Evolutionary conservation across 1,140 invertebrate genomes (phyloP).

Genomic region (Papilio glaucus): DNA sequence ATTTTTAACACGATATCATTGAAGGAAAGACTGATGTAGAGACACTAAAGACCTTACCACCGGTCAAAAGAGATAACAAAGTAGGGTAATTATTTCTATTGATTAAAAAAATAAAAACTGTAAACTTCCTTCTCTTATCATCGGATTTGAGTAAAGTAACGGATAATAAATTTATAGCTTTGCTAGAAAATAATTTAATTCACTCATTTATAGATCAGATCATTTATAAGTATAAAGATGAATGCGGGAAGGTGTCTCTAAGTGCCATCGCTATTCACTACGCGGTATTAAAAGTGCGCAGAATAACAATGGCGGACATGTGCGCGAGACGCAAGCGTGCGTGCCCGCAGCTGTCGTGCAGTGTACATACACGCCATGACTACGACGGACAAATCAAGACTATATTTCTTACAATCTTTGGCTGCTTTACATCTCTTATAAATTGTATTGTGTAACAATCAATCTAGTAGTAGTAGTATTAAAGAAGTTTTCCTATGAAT

Average conservation of each 20-base stretch:
- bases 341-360: conserved; percentile 57
- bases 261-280: conserved; percentile 56
- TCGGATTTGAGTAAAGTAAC: too few relatives aligned
- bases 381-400: not conserved
- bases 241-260: conserved; percentile 42
- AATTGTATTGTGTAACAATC: not conserved
- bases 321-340: conserved; percentile 58
- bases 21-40: too few relatives aligned
- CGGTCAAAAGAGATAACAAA: too few relatives aligned
- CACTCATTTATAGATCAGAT: conserved; percentile 48
- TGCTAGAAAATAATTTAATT: conserved; percentile 43
- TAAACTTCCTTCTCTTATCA: too few relatives aligned
- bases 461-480: not conserved
- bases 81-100: too few relatives aligned
- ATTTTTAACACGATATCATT: not conserved
- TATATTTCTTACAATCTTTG: not conserved
- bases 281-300: conserved; percentile 52
- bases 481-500: not conserved
- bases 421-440: not conserved
- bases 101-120: too few relatives aligned
- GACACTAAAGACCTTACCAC: too few relatives aligned
- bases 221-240: conserved; percentile 42
- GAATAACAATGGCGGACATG: conserved; percentile 63
- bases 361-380: not conserved
- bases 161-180: too few relatives aligned